Base-by-base conservation (phyloP, 1,140 invertebrate genomes). In the Camponotus floridanus region DNA sequence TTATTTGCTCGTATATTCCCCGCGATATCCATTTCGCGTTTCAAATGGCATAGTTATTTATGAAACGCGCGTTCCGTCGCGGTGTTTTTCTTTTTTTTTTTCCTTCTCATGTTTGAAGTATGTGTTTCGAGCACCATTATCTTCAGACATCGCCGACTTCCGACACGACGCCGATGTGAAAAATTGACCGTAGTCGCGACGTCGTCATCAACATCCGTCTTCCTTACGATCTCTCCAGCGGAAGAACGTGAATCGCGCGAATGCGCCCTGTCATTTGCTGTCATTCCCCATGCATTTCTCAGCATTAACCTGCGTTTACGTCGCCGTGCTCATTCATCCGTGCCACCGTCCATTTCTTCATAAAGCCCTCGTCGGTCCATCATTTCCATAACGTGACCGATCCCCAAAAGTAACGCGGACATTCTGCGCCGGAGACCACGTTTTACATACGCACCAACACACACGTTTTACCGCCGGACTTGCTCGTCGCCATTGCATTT, bases 251-350 rank as follows among this genome's bases (percentile, higher is more conserved):
- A 61, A 73, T 73, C 79, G 79, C 39, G 79, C 78, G 51, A 81
- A 71, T 15, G 65, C 78, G 39, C 36, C 26, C 79, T 73, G 67
- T 73, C 79, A 51, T 61, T 73, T 55, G 26, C 79, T 73, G 67
- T 81, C 79, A 70, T 80, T 70, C 21, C 48, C 21, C 36, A 55
- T 36, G 55, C 79, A 74, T 83, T 83, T 83, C 79, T 83, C 79
- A 83, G 39, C 79, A 45, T 83, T 83, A 83, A 83, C 39, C 79
- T n/a, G 68, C 64, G 67, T 81, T 81, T 73, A 81, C 67, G 68
- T 62, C 33, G 68, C 42, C 68, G 9, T 48, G 18, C 26, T 48
- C 79, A 61, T 73, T 74, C 55, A 62, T 74, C 57, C 55, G 67
- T 57, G 33, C 79, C 42, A 74, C 8, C 67, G 42, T 83, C 79